Evolutionary conservation across 1,140 invertebrate species (phyloP).

Genomic region (Drosophila leontia): DNA sequence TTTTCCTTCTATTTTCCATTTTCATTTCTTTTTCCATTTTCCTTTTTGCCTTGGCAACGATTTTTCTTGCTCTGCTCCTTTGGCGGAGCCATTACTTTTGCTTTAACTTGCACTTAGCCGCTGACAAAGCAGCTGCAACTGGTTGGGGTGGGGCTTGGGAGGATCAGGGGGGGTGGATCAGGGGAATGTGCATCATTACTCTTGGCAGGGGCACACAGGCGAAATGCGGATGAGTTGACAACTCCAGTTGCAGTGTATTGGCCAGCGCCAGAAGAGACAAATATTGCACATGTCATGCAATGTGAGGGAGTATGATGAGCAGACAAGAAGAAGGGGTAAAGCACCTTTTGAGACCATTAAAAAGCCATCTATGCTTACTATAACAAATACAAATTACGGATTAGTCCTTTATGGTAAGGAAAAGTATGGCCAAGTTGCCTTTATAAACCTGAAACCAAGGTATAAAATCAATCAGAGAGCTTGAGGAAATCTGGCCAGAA

Average conservation of each 20-base stretch:
- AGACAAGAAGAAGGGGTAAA: neutral
- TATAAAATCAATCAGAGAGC: slow-evolving; percentile 25
- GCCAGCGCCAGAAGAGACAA: slow-evolving; percentile 57
- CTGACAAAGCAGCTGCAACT: slow-evolving; percentile 67
- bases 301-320: slow-evolving; percentile 50
- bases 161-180: neutral
- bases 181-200: slow-evolving; percentile 68
- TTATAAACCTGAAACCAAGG: neutral
- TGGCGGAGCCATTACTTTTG: slow-evolving; percentile 71
- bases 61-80: slow-evolving; percentile 48
- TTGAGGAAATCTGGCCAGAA: slow-evolving; percentile 2
- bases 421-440: too few relatives aligned
- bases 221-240: slow-evolving; percentile 72
- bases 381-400: too few relatives aligned
- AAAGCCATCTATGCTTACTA: too few relatives aligned
- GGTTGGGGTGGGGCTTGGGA: neutral
- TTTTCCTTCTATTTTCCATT: slow-evolving; percentile 6
- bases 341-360: neutral
- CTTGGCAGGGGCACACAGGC: slow-evolving; percentile 39
- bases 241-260: slow-evolving; percentile 69
- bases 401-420: too few relatives aligned
- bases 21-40: neutral
- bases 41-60: slow-evolving; percentile 31
- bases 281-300: slow-evolving; percentile 80
- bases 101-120: slow-evolving; percentile 78